phyloP scores from a whole-genome alignment of 2,797 vertebrate species.

The Schizopygopsis malacanthus region DNA sequence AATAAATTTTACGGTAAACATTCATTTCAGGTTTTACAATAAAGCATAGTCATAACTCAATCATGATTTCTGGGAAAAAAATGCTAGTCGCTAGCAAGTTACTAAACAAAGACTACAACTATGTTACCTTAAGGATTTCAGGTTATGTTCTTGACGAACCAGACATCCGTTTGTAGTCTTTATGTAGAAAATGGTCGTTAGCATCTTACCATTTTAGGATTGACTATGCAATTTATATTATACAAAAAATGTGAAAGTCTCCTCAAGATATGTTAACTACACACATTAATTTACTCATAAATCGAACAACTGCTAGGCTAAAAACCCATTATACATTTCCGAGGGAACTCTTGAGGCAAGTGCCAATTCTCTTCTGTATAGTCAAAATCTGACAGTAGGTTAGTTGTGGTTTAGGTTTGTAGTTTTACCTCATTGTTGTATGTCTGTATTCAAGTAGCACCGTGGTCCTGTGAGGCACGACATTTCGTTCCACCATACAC shows the following conservation, averaged over 20 bases:
- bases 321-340: background rate
- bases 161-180: background rate
- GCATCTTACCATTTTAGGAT: background rate
- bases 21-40: background rate
- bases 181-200: background rate
- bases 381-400: too few species aligned
- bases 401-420: too few species aligned
- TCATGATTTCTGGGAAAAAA: background rate
- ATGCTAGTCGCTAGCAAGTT: background rate
- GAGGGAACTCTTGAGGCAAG: background rate
- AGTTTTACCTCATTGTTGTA: too few species aligned
- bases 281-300: background rate
- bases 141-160: too few species aligned
- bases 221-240: background rate
- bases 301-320: background rate
- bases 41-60: background rate
- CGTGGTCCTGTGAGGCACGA: too few species aligned
- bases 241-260: background rate
- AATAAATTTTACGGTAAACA: background rate
- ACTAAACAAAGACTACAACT: background rate
- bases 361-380: background rate
- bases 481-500: too few species aligned
- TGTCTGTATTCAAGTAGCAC: too few species aligned
- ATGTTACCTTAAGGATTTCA: background rate
- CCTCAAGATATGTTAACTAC: background rate